phyloP scores from a whole-genome alignment of 2,113 vertebrate genomes.

The Toxotes chatareus region DNA sequence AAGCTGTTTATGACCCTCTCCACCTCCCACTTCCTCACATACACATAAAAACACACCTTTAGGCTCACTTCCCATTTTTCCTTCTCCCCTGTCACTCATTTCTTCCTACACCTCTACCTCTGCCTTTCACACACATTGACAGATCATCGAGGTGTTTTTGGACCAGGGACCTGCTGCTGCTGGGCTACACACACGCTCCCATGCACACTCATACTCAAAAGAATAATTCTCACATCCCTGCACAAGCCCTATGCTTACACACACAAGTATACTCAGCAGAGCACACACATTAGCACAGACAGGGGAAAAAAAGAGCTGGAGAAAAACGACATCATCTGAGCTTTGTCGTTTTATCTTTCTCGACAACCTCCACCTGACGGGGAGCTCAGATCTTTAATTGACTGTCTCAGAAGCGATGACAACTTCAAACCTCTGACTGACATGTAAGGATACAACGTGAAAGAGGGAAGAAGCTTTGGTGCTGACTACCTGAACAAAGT shows the following conservation, averaged over 20 bases:
- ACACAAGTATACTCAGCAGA: conserved; percentile 18
- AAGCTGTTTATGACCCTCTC: conserved; percentile 47
- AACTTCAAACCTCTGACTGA: conserved; percentile 58
- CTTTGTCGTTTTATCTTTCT: conserved; percentile 56
- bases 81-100: conserved; percentile 31
- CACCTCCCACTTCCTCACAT: conserved; percentile 10
- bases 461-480: conserved; percentile 2
- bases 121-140: conserved; percentile 44
- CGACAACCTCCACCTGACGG: conserved; percentile 57
- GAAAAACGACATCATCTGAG: conserved; percentile 47
- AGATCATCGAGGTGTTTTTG: conserved; percentile 49
- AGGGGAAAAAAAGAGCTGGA: conserved; percentile 20
- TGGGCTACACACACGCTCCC: conserved; percentile 13
- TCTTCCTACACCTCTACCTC: conserved; percentile 6
- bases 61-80: conserved; percentile 44
- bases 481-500: conserved; percentile 35
- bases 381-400: conserved; percentile 72
- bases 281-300: conserved; percentile 30
- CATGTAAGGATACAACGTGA: neutral
- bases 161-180: conserved; percentile 27
- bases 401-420: conserved; percentile 54
- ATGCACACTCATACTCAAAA: neutral
- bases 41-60: conserved; percentile 31
- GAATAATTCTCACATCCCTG: neutral
- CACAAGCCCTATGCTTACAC: conserved; percentile 18